Evolutionary conservation across 2,888 invertebrate species (phyloP), one percentile per base, ranked within the genome.

Genomic region (Ariolimax columbianus): DNA sequence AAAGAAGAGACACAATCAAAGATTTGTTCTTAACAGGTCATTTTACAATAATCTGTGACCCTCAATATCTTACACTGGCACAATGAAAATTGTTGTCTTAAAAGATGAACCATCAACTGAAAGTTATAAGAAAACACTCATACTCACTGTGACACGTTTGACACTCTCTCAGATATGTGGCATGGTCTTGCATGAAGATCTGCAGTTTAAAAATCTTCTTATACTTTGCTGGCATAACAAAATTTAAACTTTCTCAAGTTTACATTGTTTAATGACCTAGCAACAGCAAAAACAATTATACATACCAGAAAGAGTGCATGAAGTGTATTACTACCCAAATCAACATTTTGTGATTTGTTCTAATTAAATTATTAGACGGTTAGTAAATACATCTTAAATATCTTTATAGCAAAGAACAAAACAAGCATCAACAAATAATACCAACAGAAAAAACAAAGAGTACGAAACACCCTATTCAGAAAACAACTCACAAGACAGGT

Each of bases 131-230:
- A n/a, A n/a, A n/a, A n/a, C 14, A 47, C 47, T 68, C n/a, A 14
- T 26, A 85, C 89, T 84, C 88, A 91, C 91, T 88, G 88, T 66
- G 90, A 89, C 36, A 87, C 40, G 26, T 85, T 85, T 11, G 88
- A 88, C 4, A 84, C 86, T 33, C 83, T 85, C 30, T 88, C 89
- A 83, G 90, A 88, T 26, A 87, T 88, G 40, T 88, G 81, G 30
- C 88, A 88, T 9, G 87, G 84, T n/a, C 87, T 81, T 0, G 87
- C 84, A 70, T 82, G 79, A n/a, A 55, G 43, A 51, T 84, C 90
- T 91, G 87, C 38, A 89, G 68, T 47, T 33, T 77, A 14, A 36
- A 51, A 72, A 77, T 51, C 14, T 68, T 40, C 47, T 40, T 47
- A 6, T 30, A 70, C 19, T 59, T 19, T 4, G 19, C 59, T 59